phyloP scores from a whole-genome alignment of 2,888 invertebrate species.

The Orthosia gracilis region DNA sequence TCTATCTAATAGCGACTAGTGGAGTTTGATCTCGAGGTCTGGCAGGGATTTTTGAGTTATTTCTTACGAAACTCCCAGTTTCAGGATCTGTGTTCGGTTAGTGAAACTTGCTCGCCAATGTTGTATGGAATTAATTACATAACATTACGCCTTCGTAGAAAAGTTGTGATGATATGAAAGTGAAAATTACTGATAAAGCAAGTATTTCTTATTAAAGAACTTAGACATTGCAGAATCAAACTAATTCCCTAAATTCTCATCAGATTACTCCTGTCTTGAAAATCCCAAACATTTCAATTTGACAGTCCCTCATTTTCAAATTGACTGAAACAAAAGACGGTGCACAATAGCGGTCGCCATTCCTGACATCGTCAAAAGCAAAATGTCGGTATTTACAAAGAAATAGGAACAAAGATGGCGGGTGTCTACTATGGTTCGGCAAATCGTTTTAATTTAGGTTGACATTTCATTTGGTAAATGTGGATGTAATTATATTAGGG shows the following conservation, averaged over 20 bases:
- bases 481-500: slow-evolving; percentile 39
- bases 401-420: slow-evolving; percentile 58
- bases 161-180: too few relatives aligned
- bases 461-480: slow-evolving; percentile 50
- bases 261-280: slow-evolving; percentile 46
- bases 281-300: slow-evolving; percentile 64
- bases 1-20: too few relatives aligned
- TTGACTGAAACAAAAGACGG: slow-evolving; percentile 56
- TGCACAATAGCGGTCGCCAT: slow-evolving; percentile 50
- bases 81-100: too few relatives aligned
- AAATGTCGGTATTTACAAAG: slow-evolving; percentile 59
- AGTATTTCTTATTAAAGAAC: neutral
- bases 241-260: slow-evolving; percentile 43
- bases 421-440: slow-evolving; percentile 12
- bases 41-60: too few relatives aligned
- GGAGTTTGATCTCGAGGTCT: too few relatives aligned
- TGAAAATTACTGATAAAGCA: neutral
- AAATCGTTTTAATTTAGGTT: slow-evolving; percentile 48
- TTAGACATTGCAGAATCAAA: neutral
- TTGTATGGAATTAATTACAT: too few relatives aligned
- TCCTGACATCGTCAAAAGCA: slow-evolving; percentile 51
- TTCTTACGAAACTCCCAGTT: too few relatives aligned
- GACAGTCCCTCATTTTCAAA: slow-evolving; percentile 51
- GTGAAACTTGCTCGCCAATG: too few relatives aligned
- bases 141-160: too few relatives aligned